These are phyloP conservation scores for Trypoxylus dichotomus DNA, from an alignment of 1,140 invertebrate genomes.

Conservation along the genomic window DNA sequence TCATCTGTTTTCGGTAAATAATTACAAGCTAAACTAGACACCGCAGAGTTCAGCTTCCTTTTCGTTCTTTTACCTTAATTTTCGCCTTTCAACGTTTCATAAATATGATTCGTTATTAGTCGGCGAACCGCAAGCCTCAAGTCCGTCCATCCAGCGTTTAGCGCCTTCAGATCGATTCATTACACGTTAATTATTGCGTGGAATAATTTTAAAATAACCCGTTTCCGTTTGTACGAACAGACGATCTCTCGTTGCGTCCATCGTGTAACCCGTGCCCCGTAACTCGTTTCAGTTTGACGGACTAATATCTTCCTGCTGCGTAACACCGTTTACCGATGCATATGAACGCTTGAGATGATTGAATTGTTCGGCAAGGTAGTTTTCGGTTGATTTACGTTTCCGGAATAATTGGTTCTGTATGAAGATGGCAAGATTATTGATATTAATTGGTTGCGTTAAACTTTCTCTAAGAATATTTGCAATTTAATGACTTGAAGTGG, in stretches of 20 bases:
- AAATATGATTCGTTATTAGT: neutral
- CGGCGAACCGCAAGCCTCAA: neutral
- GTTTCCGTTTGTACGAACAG: too few species aligned
- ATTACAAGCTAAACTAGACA: neutral
- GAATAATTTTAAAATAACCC: slow-evolving; percentile 4
- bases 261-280: neutral
- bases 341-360: neutral
- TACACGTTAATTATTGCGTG: slow-evolving; percentile 2
- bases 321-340: neutral
- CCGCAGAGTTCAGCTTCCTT: neutral
- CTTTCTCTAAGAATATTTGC: too few species aligned
- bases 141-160: neutral
- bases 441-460: too few species aligned
- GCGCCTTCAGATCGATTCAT: neutral
- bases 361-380: too few species aligned
- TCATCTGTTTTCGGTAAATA: neutral
- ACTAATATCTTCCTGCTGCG: neutral
- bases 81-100: neutral
- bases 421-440: too few species aligned
- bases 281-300: neutral
- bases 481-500: too few species aligned
- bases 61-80: neutral
- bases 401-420: too few species aligned
- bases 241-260: neutral
- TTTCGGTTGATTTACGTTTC: too few species aligned